Evolutionary conservation across 1,140 invertebrate genomes (phyloP).

Genomic region (Drosophila subpulchrella): DNA sequence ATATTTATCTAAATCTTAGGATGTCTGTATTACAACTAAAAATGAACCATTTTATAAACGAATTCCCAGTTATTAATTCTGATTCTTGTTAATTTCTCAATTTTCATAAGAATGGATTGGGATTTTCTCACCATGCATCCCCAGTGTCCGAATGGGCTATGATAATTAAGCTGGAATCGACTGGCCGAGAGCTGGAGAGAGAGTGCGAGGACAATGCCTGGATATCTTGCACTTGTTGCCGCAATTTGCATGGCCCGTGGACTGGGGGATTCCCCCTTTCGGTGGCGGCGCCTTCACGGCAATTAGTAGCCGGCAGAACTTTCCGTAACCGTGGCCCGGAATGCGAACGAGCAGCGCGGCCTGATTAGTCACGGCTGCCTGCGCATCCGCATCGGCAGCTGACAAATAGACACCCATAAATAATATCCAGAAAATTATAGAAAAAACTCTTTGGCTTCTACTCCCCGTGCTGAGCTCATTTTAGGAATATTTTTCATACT

Average conservation of each 20-base stretch:
- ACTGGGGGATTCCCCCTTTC: neutral
- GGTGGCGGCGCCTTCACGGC: conserved; percentile 73
- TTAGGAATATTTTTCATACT: conserved; percentile 31
- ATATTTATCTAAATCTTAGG: too few species aligned
- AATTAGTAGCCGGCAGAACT: conserved; percentile 70
- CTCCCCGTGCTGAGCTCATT: conserved; percentile 37
- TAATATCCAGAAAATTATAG: conserved; percentile 49
- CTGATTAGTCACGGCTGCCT: conserved; percentile 79
- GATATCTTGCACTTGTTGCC: conserved; percentile 72
- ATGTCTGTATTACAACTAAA: too few species aligned
- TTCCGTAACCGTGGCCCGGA: conserved; percentile 44
- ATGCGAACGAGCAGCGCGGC: conserved; percentile 24
- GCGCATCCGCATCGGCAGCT: conserved; percentile 54
- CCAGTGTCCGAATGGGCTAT: conserved; percentile 58
- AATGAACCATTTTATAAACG: too few species aligned
- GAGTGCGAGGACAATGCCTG: conserved; percentile 32
- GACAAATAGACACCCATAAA: conserved; percentile 77
- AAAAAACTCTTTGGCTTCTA: conserved; percentile 35
- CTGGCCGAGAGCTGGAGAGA: conserved; percentile 6
- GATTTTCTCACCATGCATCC: conserved; percentile 1
- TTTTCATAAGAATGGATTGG: neutral
- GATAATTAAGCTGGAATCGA: conserved; percentile 73
- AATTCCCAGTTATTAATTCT: too few species aligned
- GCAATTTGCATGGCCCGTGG: conserved; percentile 66
- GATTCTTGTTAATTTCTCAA: too few species aligned